These are phyloP conservation scores for Rhopilema esculentum DNA, from an alignment of 30 jellyfish, hydroid and myxozoan genomes.

Conservation along the genomic window DNA sequence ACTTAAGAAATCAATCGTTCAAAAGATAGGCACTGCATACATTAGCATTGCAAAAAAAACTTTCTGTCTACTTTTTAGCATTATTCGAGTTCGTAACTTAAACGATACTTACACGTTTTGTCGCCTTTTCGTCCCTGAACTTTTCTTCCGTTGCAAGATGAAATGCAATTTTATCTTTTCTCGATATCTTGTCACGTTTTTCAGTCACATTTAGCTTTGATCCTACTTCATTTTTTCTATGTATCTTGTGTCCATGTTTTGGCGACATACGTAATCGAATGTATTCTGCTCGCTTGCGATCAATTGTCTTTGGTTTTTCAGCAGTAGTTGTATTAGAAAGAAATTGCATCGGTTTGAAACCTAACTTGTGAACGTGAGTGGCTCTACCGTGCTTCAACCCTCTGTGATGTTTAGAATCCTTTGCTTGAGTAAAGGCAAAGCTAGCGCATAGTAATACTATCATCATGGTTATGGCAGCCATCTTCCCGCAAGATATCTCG, in stretches of 20 bases:
- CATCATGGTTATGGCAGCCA: neutral
- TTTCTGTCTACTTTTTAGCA: no score
- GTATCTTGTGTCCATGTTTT: constrained; percentile 14
- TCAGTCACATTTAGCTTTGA: neutral
- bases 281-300: constrained; percentile 4
- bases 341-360: neutral
- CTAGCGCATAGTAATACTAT: neutral
- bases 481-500: neutral
- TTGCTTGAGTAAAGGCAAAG: neutral
- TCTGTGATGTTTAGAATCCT: neutral
- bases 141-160: constrained; percentile 25
- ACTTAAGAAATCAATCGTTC: no score
- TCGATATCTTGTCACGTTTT: constrained; percentile 8
- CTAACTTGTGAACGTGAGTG: neutral
- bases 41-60: no score
- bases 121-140: constrained; percentile 18
- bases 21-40: no score
- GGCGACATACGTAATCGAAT: constrained; percentile 28
- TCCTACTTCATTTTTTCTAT: neutral
- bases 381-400: neutral
- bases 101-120: constrained; percentile 41
- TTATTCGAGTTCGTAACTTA: no score
- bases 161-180: neutral
- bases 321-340: neutral
- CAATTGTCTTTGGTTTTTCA: neutral